Conservation (phyloP, 1,140 invertebrate species). For the Drosophila ogumai region DNA sequence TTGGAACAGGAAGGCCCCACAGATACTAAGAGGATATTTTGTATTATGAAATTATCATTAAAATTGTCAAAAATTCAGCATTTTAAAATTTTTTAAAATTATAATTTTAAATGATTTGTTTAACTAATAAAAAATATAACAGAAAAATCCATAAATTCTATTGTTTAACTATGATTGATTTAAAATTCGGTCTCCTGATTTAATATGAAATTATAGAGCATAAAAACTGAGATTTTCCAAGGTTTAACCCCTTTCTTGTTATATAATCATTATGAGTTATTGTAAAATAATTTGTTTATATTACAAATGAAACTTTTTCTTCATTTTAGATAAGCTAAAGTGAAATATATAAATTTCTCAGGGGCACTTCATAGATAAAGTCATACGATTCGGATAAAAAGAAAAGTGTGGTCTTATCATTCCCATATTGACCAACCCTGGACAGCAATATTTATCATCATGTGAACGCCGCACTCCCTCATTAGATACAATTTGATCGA, state of each 20-base stretch:
- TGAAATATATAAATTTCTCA: neutral
- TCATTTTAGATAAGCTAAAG: neutral
- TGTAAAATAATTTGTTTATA: neutral
- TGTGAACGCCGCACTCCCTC: neutral
- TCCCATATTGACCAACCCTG: conserved; percentile 35
- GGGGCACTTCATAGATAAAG: neutral
- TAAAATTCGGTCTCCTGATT: too few relatives aligned
- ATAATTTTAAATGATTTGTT: too few relatives aligned
- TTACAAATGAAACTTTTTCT: neutral
- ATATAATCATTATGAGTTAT: neutral
- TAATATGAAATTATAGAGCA: too few relatives aligned
- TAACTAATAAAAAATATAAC: too few relatives aligned
- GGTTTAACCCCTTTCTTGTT: too few relatives aligned
- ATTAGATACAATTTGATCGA: conserved; percentile 67
- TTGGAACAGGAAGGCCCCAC: neutral
- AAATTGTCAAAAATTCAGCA: too few relatives aligned
- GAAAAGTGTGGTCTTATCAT: neutral
- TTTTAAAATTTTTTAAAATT: too few relatives aligned
- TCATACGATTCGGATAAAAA: neutral
- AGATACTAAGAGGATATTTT: neutral
- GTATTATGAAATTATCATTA: neutral
- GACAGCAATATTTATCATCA: neutral
- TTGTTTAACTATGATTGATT: too few relatives aligned
- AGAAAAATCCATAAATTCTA: too few relatives aligned
- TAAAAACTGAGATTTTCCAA: too few relatives aligned